phyloP scores from a whole-genome alignment of 2,113 vertebrate species.

The Pterocles burchelli region DNA sequence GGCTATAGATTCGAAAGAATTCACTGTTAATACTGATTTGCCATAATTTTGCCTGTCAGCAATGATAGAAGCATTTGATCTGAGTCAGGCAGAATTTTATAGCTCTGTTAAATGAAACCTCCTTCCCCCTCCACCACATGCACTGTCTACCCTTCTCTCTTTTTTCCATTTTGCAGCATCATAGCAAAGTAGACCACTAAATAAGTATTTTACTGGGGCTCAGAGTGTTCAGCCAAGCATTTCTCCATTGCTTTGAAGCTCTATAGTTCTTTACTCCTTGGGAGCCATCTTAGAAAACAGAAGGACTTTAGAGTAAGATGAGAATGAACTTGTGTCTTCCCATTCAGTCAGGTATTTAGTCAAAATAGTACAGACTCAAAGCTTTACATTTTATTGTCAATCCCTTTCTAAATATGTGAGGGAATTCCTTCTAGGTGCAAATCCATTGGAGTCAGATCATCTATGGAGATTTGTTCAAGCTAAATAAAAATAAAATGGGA shows the following conservation, averaged over 20 bases:
- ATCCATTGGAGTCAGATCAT: neutral
- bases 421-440: neutral
- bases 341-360: neutral
- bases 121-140: neutral
- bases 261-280: neutral
- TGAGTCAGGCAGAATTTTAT: constrained; percentile 47
- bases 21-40: constrained; percentile 36
- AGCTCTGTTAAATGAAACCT: constrained; percentile 36
- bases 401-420: neutral
- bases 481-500: neutral
- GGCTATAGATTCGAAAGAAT: constrained; percentile 14
- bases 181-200: neutral
- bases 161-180: neutral
- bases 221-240: neutral
- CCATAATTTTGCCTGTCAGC: constrained; percentile 48
- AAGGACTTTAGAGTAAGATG: neutral
- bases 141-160: neutral
- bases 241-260: neutral
- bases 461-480: neutral
- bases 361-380: neutral
- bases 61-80: constrained; percentile 55
- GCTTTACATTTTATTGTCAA: neutral
- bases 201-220: neutral
- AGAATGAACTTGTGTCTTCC: neutral
- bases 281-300: neutral